These are phyloP conservation scores for Nesometra sesokonis DNA, from an alignment of 35 echinoderm and acorn worm genomes.

Conservation along the genomic window DNA sequence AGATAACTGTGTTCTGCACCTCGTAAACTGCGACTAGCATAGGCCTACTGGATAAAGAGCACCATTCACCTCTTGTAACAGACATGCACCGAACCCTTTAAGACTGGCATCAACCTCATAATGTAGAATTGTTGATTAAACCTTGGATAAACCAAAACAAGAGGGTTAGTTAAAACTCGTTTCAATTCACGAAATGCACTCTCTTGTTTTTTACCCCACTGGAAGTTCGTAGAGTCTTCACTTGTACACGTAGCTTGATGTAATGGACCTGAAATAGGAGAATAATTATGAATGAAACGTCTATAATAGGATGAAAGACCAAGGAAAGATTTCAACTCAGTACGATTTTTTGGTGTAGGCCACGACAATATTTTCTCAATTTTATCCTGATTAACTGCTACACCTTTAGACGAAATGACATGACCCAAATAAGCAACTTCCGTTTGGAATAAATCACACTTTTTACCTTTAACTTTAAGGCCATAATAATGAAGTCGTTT, in stretches of 20 bases:
- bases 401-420: background rate
- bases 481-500: background rate
- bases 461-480: background rate
- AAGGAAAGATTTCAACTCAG: background rate
- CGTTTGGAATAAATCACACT: background rate
- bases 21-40: constrained; percentile 25
- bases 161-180: background rate
- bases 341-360: background rate
- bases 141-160: constrained; percentile 12
- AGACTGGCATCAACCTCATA: constrained; percentile 2
- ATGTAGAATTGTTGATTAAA: background rate
- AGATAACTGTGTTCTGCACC: background rate
- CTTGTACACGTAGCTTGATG: too few relatives aligned
- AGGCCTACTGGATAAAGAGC: constrained; percentile 10
- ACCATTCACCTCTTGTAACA: background rate
- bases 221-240: too few relatives aligned
- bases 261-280: background rate
- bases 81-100: constrained; percentile 2
- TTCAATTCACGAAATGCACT: background rate
- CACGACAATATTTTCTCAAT: background rate
- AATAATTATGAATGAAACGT: background rate
- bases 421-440: background rate
- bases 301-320: background rate
- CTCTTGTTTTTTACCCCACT: background rate
- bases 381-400: background rate